These are phyloP conservation scores for Nettapus auritus DNA, from an alignment of 2,113 vertebrate species.

Conservation along the genomic window DNA sequence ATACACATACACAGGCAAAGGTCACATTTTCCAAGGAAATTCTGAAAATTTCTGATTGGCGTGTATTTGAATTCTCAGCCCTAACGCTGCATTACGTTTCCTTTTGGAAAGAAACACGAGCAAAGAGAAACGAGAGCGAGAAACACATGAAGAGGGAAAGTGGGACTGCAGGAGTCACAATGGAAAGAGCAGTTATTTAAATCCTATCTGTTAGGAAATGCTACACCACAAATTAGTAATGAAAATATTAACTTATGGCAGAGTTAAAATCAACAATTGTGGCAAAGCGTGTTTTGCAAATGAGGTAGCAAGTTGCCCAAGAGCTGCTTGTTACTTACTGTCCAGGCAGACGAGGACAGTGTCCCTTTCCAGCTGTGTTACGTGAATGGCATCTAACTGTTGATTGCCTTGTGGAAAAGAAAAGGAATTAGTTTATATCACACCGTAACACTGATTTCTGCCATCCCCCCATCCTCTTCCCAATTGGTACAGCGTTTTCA, in stretches of 20 bases:
- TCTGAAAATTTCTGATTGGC: not conserved
- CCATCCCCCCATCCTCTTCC: not conserved
- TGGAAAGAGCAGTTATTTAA: not conserved
- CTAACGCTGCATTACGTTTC: not conserved
- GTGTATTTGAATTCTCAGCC: not conserved
- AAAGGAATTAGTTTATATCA: not conserved
- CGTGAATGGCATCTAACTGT: slow-evolving; percentile 94
- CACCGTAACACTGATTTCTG: not conserved
- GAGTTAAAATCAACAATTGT: not conserved
- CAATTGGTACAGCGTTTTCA: not conserved
- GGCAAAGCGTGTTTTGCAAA: not conserved
- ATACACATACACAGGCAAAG: not conserved
- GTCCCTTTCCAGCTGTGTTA: slow-evolving; percentile 97
- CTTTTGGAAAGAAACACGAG: not conserved
- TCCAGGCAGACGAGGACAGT: slow-evolving; percentile 97
- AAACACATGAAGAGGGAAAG: accelerated
- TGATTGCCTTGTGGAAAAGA: slow-evolving; percentile 78
- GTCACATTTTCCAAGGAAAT: not conserved
- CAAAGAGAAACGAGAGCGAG: not conserved
- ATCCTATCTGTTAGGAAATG: accelerated
- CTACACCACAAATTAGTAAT: not conserved
- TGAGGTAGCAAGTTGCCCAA: not conserved
- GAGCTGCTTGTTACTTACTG: slow-evolving; percentile 81
- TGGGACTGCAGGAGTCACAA: not conserved
- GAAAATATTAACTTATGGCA: not conserved